Evolutionary conservation across 2,113 vertebrate species (phyloP).

Genomic region (Chlorodrepanis virens): DNA sequence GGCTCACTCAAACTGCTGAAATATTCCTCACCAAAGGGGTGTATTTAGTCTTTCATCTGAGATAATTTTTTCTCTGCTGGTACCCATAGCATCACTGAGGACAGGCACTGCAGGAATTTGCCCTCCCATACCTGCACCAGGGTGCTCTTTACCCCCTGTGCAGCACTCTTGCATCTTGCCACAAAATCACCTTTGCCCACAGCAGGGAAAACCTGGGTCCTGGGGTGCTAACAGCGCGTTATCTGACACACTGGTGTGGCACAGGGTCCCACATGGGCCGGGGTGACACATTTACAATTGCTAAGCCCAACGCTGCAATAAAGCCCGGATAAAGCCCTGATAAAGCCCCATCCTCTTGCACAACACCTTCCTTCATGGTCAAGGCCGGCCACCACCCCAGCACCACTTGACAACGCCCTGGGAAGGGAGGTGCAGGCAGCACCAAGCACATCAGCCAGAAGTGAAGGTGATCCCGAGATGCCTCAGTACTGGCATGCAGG

Average conservation of each 20-base stretch:
- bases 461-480: not conserved
- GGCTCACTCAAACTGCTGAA: not conserved
- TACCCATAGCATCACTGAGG: not conserved
- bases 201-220: not conserved
- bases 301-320: not conserved
- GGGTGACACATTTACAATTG: rapidly evolving
- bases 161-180: not conserved
- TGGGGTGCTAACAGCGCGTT: not conserved
- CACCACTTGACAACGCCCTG: not conserved
- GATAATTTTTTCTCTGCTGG: not conserved
- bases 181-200: rapidly evolving
- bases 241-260: not conserved
- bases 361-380: not conserved
- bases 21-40: not conserved
- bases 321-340: not conserved
- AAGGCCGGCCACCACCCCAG: not conserved
- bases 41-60: not conserved
- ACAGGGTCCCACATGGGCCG: rapidly evolving
- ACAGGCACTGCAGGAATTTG: not conserved
- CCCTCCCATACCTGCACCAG: rapidly evolving
- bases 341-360: not conserved
- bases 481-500: not conserved
- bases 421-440: not conserved
- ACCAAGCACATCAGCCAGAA: not conserved
- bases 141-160: not conserved